Percentiles rank a stretch among this genome's conserved stretches.
phyloP scores from a whole-genome alignment of 2,113 vertebrate species.

The Cottus gobio region DNA sequence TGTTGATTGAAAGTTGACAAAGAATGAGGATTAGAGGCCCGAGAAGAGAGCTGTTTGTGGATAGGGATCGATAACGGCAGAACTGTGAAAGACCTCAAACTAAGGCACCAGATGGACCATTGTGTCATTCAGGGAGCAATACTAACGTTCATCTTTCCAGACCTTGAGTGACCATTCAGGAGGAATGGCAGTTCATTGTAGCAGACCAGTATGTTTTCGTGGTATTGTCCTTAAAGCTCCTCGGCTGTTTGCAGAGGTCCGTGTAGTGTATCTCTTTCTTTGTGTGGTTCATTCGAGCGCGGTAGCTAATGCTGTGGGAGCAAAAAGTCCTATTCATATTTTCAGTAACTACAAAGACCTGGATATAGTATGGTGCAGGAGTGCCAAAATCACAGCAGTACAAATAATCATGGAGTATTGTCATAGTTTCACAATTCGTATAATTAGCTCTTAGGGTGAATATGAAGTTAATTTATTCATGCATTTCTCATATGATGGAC shows the following conservation, averaged over 20 bases:
- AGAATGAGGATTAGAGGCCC: slow-evolving; percentile 35
- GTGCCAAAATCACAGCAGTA: not conserved
- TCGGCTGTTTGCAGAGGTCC: not conserved
- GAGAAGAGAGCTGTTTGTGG: slow-evolving; percentile 17
- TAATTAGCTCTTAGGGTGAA: not conserved
- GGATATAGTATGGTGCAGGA: not conserved
- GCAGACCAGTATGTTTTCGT: not conserved
- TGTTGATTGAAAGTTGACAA: slow-evolving; percentile 67
- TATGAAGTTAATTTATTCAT: not conserved
- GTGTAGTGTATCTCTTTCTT: not conserved
- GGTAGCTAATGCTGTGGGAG: not conserved
- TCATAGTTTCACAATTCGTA: not conserved
- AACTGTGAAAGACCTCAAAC: slow-evolving; percentile 30
- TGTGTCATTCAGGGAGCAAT: slow-evolving; percentile 51
- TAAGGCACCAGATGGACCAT: slow-evolving; percentile 48
- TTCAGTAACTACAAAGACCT: not conserved
- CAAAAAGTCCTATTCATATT: not conserved
- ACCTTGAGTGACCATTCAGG: slow-evolving; percentile 32
- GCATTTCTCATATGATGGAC: not conserved
- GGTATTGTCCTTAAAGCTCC: slow-evolving; percentile 17
- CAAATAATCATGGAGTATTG: too few species aligned
- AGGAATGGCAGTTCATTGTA: slow-evolving; percentile 16
- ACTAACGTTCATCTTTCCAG: slow-evolving; percentile 34
- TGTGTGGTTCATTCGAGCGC: not conserved
- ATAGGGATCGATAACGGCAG: slow-evolving; percentile 24